Percentiles rank a stretch among this genome's conserved stretches.
Conservation (phyloP, 2,113 vertebrate genomes). For the Tyrannus savana region DNA sequence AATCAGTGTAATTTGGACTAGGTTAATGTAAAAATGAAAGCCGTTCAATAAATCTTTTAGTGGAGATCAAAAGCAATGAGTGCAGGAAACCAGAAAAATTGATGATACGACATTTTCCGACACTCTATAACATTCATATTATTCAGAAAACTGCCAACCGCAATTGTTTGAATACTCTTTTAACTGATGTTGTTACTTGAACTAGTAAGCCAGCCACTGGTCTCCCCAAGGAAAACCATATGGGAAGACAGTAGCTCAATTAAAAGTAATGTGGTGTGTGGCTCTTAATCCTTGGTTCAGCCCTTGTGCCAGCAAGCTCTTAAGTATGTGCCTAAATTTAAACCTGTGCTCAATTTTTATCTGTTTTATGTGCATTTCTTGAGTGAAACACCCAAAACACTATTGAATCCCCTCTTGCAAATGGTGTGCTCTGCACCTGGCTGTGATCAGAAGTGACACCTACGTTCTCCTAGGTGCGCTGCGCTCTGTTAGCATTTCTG, state of each 20-base stretch:
- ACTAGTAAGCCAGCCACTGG: constrained; percentile 8
- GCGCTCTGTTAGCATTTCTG: background rate
- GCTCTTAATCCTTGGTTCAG: background rate
- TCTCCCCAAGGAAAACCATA: constrained; percentile 37
- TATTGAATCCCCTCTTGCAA: background rate
- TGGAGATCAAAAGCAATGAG: constrained; percentile 66
- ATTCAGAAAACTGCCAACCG: constrained; percentile 45
- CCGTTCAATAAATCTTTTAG: constrained; percentile 55
- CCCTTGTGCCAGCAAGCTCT: constrained; percentile 4
- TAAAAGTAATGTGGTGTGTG: constrained; percentile 23
- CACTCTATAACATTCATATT: constrained; percentile 31
- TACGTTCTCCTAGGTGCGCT: background rate
- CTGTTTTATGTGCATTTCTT: background rate
- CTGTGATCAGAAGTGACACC: fast-evolving
- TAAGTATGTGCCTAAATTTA: background rate
- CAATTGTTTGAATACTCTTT: constrained; percentile 29
- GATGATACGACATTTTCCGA: constrained; percentile 27
- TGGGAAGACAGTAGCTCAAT: constrained; percentile 61
- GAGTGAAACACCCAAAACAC: background rate
- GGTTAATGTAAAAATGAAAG: constrained; percentile 22
- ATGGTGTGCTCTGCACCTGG: background rate
- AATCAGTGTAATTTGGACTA: background rate
- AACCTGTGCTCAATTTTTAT: background rate
- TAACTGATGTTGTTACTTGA: constrained; percentile 13
- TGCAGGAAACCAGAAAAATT: constrained; percentile 52